Base-by-base conservation (phyloP, 1,140 invertebrate species). In the Temnothorax curvispinosus region DNA sequence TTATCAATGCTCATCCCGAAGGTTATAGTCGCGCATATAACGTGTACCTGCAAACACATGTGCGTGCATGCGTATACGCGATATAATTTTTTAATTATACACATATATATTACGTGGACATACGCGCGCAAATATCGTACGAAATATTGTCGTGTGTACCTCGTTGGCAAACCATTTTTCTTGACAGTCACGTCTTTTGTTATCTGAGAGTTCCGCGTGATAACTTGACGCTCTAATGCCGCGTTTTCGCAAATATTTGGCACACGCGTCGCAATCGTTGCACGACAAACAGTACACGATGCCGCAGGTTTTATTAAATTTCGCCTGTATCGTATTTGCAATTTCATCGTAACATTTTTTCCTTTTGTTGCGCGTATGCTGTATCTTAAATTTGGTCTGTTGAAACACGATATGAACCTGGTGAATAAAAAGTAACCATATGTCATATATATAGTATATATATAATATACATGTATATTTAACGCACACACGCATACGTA, bases 1-100 rank as follows among this genome's bases (percentile, higher is more conserved):
- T 99, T 99, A 96, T 99, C 99, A 87, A 99, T 99, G 18, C 99
- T 99, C 99, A 99, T 99, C 60, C 98, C 98, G 96, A 99, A 99
- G 0, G 99, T 99, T 88, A 99, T 98, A 0, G 99, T 99, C 32
- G 99, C 99, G 94, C 98, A 99, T 27, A 99, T 98, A 44, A 96
- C 93, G 76, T 93, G 92, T 5, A 94, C 69, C 94, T 94, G 76
- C 62, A 77, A 71, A 84, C n/a, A n/a, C n/a, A n/a, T n/a, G 64
- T 87, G 9, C 50, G 0, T 50, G 38, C n/a, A n/a, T n/a, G n/a
- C n/a, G n/a, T n/a, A n/a, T n/a, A n/a, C n/a, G n/a, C n/a, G n/a
- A n/a, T n/a, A n/a, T n/a, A n/a, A n/a, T n/a, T n/a, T n/a, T n/a
- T n/a, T n/a, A n/a, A n/a, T n/a, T n/a, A n/a, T n/a, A n/a, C n/a